A percentile compares a stretch with the other conserved stretches of the same genome.
Conservation (phyloP, 2,797 vertebrate genomes). For the Cottoperca gobio region DNA sequence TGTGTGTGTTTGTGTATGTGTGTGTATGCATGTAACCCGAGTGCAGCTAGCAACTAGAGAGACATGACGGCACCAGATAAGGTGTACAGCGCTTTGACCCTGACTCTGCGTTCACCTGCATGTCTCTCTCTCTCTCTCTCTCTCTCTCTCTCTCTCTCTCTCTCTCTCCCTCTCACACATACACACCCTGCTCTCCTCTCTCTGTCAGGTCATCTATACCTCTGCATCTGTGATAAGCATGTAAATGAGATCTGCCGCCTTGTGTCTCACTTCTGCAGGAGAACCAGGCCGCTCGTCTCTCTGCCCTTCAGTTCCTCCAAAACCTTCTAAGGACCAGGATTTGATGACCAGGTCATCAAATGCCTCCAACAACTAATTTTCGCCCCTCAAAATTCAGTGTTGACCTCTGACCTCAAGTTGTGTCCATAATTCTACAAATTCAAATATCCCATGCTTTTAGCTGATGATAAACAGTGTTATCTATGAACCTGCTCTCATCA, state of each 20-base stretch:
- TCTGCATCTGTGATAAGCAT: slow-evolving; percentile 57
- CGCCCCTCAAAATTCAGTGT: background rate
- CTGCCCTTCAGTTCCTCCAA: background rate
- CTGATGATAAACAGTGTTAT: background rate
- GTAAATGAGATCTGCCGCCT: slow-evolving; percentile 58
- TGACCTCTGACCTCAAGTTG: background rate
- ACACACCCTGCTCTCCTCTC: slow-evolving; percentile 10
- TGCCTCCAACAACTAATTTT: background rate
- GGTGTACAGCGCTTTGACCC: slow-evolving; percentile 38
- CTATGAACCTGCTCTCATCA: background rate
- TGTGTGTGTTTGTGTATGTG: slow-evolving; percentile 9
- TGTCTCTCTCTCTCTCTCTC: background rate
- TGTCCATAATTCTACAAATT: background rate
- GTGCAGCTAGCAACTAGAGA: slow-evolving; percentile 59
- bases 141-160: background rate
- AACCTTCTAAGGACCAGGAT: background rate
- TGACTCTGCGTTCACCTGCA: slow-evolving; percentile 8
- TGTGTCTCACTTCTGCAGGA: slow-evolving; percentile 33
- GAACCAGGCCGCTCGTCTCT: slow-evolving; percentile 11
- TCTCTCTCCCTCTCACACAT: background rate
- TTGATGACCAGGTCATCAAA: too few relatives aligned
- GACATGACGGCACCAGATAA: slow-evolving; percentile 66
- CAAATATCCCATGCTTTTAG: background rate
- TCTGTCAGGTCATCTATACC: slow-evolving; percentile 44
- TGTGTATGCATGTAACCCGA: slow-evolving; percentile 55